Evolutionary conservation across 2,113 vertebrate species (phyloP).

Genomic region (Xiphophorus couchianus): DNA sequence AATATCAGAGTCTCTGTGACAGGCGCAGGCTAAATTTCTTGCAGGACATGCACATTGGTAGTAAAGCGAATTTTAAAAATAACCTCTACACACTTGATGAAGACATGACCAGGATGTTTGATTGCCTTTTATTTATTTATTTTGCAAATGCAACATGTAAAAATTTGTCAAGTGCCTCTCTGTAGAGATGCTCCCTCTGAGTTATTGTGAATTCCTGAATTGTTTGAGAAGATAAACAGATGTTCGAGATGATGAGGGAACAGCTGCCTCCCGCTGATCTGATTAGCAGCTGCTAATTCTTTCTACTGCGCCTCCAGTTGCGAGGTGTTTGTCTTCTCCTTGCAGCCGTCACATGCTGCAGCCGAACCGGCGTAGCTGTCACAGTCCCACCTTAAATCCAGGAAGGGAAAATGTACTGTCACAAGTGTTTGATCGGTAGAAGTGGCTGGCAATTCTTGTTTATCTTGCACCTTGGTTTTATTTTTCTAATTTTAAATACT

Average conservation of each 20-base stretch:
- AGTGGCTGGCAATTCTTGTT: slow-evolving; percentile 23
- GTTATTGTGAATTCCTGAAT: slow-evolving; percentile 19
- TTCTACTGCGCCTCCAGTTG: slow-evolving; percentile 33
- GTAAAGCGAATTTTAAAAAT: slow-evolving; percentile 11
- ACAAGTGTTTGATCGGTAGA: slow-evolving; percentile 45
- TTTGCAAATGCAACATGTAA: slow-evolving; percentile 13
- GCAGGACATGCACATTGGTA: slow-evolving; percentile 36
- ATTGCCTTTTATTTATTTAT: not conserved
- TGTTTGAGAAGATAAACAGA: slow-evolving; percentile 52
- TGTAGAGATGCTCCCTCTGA: slow-evolving; percentile 8
- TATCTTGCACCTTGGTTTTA: not conserved
- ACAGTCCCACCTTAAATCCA: slow-evolving; percentile 18
- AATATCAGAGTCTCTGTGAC: slow-evolving; percentile 34
- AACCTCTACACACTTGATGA: not conserved
- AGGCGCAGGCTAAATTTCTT: slow-evolving; percentile 44
- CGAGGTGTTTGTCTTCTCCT: slow-evolving; percentile 29
- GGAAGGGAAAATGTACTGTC: slow-evolving; percentile 56
- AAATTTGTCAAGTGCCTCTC: not conserved
- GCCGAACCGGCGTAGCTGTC: slow-evolving; percentile 4
- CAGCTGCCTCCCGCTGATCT: slow-evolving; percentile 62
- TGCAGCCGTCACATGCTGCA: slow-evolving; percentile 22
- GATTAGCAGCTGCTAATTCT: slow-evolving; percentile 59
- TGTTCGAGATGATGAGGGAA: slow-evolving; percentile 45
- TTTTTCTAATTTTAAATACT: slow-evolving; percentile 32
- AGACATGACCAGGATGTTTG: not conserved